Evolutionary conservation across 2,888 invertebrate genomes (phyloP).

Genomic region (Athetis lepigone): DNA sequence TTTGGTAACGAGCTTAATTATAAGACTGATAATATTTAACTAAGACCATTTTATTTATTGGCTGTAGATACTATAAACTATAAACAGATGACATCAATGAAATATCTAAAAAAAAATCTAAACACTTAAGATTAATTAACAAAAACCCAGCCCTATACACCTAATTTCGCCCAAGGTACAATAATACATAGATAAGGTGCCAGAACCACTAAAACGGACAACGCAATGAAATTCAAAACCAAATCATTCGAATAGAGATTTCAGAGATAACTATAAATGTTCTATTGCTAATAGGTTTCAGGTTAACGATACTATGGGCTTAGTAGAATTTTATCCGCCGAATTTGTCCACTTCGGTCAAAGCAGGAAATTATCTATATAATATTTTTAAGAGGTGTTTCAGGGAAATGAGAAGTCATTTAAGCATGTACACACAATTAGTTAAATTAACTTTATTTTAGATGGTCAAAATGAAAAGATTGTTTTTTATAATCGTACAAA

Average conservation of each 20-base stretch:
- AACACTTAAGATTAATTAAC: background rate
- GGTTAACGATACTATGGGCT: conserved; percentile 31
- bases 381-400: no score
- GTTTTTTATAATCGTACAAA: no score
- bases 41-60: background rate
- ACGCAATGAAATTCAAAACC: conserved; percentile 74
- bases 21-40: background rate
- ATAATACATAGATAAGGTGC: conserved; percentile 67
- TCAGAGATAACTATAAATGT: conserved; percentile 72
- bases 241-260: conserved; percentile 72
- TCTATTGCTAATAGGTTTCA: conserved; percentile 73
- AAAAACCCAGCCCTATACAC: background rate
- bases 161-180: conserved; percentile 32
- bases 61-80: background rate
- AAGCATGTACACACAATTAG: no score
- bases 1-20: background rate
- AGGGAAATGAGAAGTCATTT: no score
- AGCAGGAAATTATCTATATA: no score
- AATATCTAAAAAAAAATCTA: no score
- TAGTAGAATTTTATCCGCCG: no score
- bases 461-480: no score
- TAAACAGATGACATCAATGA: background rate
- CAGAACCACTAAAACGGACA: conserved; percentile 74
- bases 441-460: no score
- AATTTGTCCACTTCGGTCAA: no score